A percentile compares a stretch with the other conserved stretches of the same genome.
phyloP scores from a whole-genome alignment of 2,797 vertebrate genomes.

The Steatocranus sp. region DNA sequence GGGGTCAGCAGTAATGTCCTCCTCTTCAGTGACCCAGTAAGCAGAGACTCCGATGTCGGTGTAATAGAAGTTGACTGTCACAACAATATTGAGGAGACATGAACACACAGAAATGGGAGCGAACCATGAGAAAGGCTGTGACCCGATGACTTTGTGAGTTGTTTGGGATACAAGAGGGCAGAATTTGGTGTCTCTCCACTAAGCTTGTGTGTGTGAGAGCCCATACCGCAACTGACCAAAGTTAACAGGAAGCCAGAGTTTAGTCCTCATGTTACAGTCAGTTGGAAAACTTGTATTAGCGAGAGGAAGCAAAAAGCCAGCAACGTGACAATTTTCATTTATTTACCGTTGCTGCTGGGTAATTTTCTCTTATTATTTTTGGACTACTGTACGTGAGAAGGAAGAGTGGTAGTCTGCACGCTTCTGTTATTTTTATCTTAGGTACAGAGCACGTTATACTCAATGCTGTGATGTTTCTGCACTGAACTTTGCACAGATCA shows the following conservation, averaged over 20 bases:
- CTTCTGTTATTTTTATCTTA: slow-evolving; percentile 26
- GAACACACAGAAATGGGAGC: neutral
- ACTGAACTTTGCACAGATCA: slow-evolving; percentile 1
- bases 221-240: neutral
- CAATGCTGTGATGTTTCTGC: neutral
- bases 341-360: neutral
- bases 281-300: neutral
- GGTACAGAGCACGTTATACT: neutral
- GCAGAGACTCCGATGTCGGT: slow-evolving; percentile 39
- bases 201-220: neutral
- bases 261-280: neutral
- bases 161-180: neutral
- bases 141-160: neutral
- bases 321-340: neutral
- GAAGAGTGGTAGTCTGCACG: neutral
- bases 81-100: slow-evolving; percentile 27
- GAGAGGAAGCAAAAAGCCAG: neutral
- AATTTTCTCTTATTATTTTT: neutral
- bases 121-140: slow-evolving; percentile 10
- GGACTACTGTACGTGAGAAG: neutral
- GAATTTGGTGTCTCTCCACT: neutral
- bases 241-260: neutral
- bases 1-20: slow-evolving; percentile 46
- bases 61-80: slow-evolving; percentile 58
- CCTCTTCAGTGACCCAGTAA: slow-evolving; percentile 3